phyloP scores from a whole-genome alignment of 2,797 vertebrate genomes.

The Heteromormyrus szaboi region DNA sequence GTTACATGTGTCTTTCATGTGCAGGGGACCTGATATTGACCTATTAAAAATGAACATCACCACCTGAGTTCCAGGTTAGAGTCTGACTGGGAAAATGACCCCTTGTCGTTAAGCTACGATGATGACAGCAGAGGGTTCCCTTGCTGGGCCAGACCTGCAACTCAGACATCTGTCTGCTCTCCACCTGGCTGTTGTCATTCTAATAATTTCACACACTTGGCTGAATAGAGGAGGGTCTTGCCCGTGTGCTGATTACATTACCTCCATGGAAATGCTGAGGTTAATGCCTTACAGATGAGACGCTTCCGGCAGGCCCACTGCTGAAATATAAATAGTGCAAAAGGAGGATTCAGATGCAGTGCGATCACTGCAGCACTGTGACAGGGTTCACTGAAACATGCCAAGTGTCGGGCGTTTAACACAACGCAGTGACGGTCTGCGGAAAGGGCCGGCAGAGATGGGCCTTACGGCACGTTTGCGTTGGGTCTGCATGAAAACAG shows the following conservation, averaged over 20 bases:
- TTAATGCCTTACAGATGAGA: conserved; percentile 61
- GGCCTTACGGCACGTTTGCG: conserved; percentile 26
- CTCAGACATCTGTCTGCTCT: conserved; percentile 22
- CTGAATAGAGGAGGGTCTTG: conserved; percentile 36
- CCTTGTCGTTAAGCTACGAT: background rate
- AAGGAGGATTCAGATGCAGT: conserved; percentile 26
- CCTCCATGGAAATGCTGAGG: conserved; percentile 44
- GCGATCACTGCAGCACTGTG: conserved; percentile 31
- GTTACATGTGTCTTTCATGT: background rate
- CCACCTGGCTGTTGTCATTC: background rate
- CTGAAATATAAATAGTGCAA: conserved; percentile 34
- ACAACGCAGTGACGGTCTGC: conserved; percentile 22
- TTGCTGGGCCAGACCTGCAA: background rate
- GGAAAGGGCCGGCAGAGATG: conserved; percentile 16
- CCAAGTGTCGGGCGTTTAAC: conserved; percentile 28
- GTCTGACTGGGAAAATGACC: background rate
- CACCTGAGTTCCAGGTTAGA: background rate
- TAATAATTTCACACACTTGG: conserved; percentile 40
- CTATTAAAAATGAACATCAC: background rate
- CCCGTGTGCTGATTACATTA: conserved; percentile 52
- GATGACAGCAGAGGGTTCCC: background rate
- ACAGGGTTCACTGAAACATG: conserved; percentile 31
- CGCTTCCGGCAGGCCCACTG: conserved; percentile 28
- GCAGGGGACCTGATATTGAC: background rate
- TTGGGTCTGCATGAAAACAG: conserved; percentile 17